A percentile compares a stretch with the other conserved stretches of the same genome.
phyloP scores from a whole-genome alignment of 2,113 vertebrate species.

The Colossoma macropomum region DNA sequence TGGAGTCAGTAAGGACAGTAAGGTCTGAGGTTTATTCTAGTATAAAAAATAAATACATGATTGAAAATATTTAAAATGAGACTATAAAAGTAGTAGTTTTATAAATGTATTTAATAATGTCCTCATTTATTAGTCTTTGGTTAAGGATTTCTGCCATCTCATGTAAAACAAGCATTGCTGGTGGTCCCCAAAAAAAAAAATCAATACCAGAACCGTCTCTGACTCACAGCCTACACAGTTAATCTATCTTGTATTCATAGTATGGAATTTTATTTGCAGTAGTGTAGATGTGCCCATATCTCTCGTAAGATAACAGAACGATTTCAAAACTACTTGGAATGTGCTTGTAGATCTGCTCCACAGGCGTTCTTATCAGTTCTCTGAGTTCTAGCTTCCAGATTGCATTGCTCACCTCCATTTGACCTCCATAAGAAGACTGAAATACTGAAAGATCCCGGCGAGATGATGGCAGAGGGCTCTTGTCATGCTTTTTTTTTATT shows the following conservation, averaged over 20 bases:
- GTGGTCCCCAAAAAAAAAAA: no score
- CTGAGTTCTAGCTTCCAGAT: neutral
- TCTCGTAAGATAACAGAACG: neutral
- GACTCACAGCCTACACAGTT: neutral
- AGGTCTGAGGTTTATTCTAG: no score
- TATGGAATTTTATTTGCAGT: neutral
- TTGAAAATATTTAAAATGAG: no score
- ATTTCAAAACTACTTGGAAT: neutral
- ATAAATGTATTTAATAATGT: no score
- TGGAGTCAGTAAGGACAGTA: no score
- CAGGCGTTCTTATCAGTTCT: neutral
- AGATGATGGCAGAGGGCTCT: slow-evolving; percentile 6
- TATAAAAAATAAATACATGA: no score
- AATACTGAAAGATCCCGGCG: neutral
- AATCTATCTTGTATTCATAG: neutral
- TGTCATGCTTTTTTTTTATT: slow-evolving; percentile 10
- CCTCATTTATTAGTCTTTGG: no score
- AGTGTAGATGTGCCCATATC: neutral
- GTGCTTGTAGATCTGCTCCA: neutral
- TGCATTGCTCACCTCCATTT: slow-evolving; percentile 7
- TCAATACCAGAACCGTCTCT: neutral
- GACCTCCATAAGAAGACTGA: neutral
- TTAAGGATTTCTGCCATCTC: neutral
- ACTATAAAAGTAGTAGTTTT: no score
- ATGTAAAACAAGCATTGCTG: no score